Conservation (phyloP, 2,888 invertebrate genomes). For the Oligia strigilis region DNA sequence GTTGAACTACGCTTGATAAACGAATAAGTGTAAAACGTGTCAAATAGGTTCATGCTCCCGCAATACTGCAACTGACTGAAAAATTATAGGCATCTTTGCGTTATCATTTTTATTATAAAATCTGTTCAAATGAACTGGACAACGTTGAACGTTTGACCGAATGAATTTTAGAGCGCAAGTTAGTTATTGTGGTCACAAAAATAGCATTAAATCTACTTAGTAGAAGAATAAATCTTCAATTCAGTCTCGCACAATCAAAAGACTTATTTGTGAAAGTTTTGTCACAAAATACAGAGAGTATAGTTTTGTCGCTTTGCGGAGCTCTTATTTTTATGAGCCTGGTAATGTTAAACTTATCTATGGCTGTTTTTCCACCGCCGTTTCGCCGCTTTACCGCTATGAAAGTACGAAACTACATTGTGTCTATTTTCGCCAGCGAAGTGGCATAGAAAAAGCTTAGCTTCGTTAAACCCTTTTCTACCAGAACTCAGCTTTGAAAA, state of each 20-base stretch:
- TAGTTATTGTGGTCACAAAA: slow-evolving; percentile 2
- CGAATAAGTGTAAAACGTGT: neutral
- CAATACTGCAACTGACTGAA: neutral
- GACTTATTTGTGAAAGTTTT: neutral
- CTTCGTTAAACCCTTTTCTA: neutral
- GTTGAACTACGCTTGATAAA: neutral
- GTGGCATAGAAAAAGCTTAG: neutral
- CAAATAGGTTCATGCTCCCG: neutral
- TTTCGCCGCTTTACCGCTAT: neutral
- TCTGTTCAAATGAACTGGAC: slow-evolving; percentile 8
- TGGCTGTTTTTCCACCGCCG: neutral
- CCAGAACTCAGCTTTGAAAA: neutral
- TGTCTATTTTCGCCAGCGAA: neutral
- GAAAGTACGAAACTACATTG: neutral
- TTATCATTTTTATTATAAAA: neutral
- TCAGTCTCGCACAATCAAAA: too few species aligned
- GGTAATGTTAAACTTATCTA: neutral
- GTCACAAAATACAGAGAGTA: too few species aligned
- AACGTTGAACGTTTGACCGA: neutral
- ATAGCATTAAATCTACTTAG: too few species aligned
- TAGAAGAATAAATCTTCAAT: too few species aligned
- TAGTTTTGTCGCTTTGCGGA: neutral
- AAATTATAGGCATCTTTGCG: neutral
- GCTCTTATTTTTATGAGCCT: neutral
- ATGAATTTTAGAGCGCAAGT: neutral